Percentiles rank a stretch among this genome's conserved stretches.
phyloP scores from a whole-genome alignment of 1,140 invertebrate genomes.

The Drosophila littoralis region DNA sequence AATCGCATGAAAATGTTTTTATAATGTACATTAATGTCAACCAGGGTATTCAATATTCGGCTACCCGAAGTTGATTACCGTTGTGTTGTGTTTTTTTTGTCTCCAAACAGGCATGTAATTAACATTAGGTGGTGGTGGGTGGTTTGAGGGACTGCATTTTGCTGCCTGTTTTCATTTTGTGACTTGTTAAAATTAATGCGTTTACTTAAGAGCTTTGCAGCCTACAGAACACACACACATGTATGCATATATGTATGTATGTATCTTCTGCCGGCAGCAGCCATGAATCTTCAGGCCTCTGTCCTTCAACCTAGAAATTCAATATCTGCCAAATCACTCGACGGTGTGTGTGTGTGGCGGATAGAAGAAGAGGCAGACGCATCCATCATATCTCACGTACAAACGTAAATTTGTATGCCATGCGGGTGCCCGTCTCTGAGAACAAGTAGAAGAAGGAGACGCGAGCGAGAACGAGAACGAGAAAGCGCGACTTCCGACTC shows the following conservation, averaged over 20 bases:
- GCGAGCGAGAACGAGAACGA: neutral
- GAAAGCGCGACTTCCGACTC: constrained; percentile 39
- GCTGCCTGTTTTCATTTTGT: constrained; percentile 18
- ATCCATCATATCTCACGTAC: constrained; percentile 67
- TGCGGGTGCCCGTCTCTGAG: constrained; percentile 40
- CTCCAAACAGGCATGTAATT: constrained; percentile 33
- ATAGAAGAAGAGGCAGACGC: constrained; percentile 13
- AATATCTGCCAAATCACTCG: constrained; percentile 51
- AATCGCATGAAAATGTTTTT: neutral
- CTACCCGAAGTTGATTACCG: too few relatives aligned
- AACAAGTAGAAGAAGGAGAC: neutral
- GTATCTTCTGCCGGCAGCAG: constrained; percentile 27
- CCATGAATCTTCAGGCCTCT: constrained; percentile 21
- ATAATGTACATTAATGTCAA: neutral
- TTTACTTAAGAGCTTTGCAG: constrained; percentile 58
- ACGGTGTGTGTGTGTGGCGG: constrained; percentile 24
- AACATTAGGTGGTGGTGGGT: constrained; percentile 36
- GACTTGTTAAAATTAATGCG: constrained; percentile 59
- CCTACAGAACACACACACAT: constrained; percentile 9
- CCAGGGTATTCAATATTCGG: neutral
- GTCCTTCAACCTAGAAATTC: constrained; percentile 62
- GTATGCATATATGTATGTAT: constrained; percentile 18
- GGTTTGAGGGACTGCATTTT: constrained; percentile 8
- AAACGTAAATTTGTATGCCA: constrained; percentile 50
- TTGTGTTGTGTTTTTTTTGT: neutral